A percentile compares a stretch with the other conserved stretches of the same genome.
Evolutionary conservation across 1,140 invertebrate genomes (phyloP).

Genomic region (Cydia fagiglandana): DNA sequence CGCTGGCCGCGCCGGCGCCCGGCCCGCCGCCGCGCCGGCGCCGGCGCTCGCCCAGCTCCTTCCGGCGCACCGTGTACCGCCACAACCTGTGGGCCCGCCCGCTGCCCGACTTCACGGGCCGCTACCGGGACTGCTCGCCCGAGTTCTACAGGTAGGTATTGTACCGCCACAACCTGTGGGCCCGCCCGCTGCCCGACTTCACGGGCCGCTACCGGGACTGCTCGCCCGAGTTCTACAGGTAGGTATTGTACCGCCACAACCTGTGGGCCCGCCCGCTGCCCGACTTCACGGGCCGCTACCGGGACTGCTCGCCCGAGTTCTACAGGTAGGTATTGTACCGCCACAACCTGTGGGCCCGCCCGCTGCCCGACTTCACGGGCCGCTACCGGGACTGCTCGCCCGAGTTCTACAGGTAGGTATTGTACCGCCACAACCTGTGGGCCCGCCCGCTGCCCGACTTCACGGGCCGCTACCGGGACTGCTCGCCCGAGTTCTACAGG

Average conservation of each 20-base stretch:
- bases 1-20: too few species aligned
- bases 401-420: constrained; percentile 86
- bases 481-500: too few species aligned
- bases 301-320: constrained; percentile 87
- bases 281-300: constrained; percentile 83
- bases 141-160: constrained; percentile 88
- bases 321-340: constrained; percentile 89
- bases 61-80: constrained; percentile 87
- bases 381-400: constrained; percentile 86
- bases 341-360: constrained; percentile 86
- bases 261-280: constrained; percentile 85
- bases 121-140: constrained; percentile 86
- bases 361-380: constrained; percentile 83
- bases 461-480: not conserved
- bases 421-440: too few species aligned
- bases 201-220: constrained; percentile 85
- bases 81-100: constrained; percentile 86
- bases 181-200: constrained; percentile 82
- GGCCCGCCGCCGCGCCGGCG: constrained; percentile 46
- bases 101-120: constrained; percentile 82
- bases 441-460: not conserved
- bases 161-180: constrained; percentile 89
- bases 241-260: constrained; percentile 87
- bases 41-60: constrained; percentile 56
- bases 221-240: constrained; percentile 87